phyloP scores from a whole-genome alignment of 2,888 invertebrate genomes.

The Brassicogethes aeneus region DNA sequence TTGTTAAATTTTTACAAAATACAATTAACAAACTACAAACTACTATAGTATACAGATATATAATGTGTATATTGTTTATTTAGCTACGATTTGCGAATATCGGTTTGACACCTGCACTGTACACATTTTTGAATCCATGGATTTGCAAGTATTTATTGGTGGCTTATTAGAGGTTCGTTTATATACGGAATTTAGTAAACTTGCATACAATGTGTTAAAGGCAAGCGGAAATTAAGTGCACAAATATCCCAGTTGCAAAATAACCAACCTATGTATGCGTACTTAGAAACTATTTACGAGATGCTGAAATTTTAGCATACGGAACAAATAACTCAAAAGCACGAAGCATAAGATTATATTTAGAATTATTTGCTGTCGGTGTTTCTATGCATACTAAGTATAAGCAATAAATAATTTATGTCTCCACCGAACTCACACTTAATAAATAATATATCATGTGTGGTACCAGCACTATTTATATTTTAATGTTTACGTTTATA shows the following conservation, averaged over 20 bases:
- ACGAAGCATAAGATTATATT: conserved; percentile 21
- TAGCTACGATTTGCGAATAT: too few species aligned
- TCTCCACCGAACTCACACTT: conserved; percentile 4
- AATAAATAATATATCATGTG: conserved; percentile 8
- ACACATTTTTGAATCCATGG: too few species aligned
- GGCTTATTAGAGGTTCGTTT: conserved; percentile 29
- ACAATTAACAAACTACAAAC: too few species aligned
- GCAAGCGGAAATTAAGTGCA: conserved; percentile 29
- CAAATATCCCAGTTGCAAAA: conserved; percentile 24
- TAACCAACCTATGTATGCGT: conserved; percentile 12
- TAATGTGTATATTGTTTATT: too few species aligned
- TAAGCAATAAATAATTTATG: conserved; percentile 19
- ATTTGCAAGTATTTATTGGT: too few species aligned
- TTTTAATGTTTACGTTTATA: too few species aligned
- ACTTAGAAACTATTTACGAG: conserved; percentile 26
- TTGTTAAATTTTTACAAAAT: too few species aligned
- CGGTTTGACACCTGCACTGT: too few species aligned
- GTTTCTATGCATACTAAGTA: conserved; percentile 24
- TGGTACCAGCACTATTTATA: background rate
- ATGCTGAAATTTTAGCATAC: conserved; percentile 23
- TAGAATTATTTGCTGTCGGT: conserved; percentile 22
- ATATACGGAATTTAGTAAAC: conserved; percentile 27
- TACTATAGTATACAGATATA: too few species aligned
- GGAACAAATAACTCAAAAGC: conserved; percentile 27
- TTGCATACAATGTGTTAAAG: conserved; percentile 24